Conservation (phyloP, 2,888 invertebrate species). For the Cylloceria caligata region DNA sequence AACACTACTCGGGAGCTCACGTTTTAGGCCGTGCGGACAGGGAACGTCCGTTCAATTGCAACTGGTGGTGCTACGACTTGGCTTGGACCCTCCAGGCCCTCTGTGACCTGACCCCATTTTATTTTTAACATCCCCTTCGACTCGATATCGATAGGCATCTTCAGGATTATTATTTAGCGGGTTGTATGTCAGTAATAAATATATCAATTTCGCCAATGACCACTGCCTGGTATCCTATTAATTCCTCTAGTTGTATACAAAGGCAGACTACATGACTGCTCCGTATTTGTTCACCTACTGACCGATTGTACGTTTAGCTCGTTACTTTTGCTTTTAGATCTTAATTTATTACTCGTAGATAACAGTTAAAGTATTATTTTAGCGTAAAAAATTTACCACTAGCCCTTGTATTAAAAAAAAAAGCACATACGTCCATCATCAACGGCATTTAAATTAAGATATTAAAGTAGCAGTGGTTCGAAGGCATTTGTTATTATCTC, state of each 20-base stretch:
- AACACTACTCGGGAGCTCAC: constrained; percentile 51
- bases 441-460: too few relatives aligned
- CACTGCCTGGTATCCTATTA: not conserved
- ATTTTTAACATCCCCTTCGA: constrained; percentile 28
- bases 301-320: not conserved
- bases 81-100: constrained; percentile 42
- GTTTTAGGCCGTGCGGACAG: constrained; percentile 22
- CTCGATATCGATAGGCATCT: constrained; percentile 49
- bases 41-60: constrained; percentile 48
- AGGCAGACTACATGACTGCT: too few relatives aligned
- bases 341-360: not conserved
- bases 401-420: too few relatives aligned
- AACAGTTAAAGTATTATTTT: too few relatives aligned
- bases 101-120: constrained; percentile 20
- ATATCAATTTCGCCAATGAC: constrained; percentile 17
- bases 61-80: constrained; percentile 50
- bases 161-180: constrained; percentile 33
- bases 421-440: too few relatives aligned
- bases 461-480: not conserved
- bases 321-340: not conserved
- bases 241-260: not conserved
- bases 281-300: not conserved
- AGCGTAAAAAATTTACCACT: too few relatives aligned
- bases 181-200: constrained; percentile 52
- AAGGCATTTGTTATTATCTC: not conserved